Percentiles rank a stretch among this genome's conserved stretches.
Conservation (phyloP, 2,888 invertebrate species). For the Athalia circularis region DNA sequence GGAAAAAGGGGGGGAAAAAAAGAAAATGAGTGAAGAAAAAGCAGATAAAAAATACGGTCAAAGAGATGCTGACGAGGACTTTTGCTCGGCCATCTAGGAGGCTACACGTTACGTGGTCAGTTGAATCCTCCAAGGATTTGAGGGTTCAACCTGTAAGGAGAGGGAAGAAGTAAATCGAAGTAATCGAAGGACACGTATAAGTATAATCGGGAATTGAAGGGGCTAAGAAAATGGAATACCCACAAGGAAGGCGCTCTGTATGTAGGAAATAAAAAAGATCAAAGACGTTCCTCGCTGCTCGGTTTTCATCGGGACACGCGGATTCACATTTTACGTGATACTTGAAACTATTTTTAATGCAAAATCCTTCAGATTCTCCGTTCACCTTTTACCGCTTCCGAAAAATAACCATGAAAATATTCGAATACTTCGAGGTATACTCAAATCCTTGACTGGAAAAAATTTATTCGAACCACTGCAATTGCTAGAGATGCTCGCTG, state of each 20-base stretch:
- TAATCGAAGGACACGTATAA: slow-evolving; percentile 27
- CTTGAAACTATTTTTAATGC: no score
- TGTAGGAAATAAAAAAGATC: slow-evolving; percentile 46
- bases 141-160: slow-evolving; percentile 3
- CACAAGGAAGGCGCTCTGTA: slow-evolving; percentile 42
- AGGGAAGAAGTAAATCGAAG: neutral
- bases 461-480: no score
- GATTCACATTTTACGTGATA: no score
- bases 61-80: slow-evolving; percentile 40
- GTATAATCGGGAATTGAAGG: neutral
- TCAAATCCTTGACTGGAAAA: no score
- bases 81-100: slow-evolving; percentile 13
- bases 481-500: no score
- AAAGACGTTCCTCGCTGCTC: slow-evolving; percentile 10
- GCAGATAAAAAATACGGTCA: slow-evolving; percentile 18
- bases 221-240: neutral
- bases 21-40: slow-evolving; percentile 3
- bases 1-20: slow-evolving; percentile 16
- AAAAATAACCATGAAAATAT: no score
- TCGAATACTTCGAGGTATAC: no score
- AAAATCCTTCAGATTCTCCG: no score
- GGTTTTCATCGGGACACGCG: no score
- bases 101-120: slow-evolving; percentile 35
- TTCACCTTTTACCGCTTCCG: no score
- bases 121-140: slow-evolving; percentile 42